Conservation (phyloP, 2,888 invertebrate genomes). For the Cylloceria caligata region DNA sequence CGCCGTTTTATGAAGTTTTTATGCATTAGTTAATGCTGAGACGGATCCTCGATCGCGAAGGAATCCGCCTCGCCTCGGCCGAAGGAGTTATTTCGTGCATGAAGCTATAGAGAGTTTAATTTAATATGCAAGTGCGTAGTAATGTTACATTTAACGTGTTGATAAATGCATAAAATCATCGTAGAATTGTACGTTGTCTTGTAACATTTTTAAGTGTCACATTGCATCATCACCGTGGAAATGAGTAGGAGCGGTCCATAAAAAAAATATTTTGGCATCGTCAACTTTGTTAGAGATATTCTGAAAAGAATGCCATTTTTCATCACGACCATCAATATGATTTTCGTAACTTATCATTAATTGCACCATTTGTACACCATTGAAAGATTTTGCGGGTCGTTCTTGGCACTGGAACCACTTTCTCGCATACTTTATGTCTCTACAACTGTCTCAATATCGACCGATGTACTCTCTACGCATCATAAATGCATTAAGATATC, state of each 20-base stretch:
- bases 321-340: background rate
- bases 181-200: background rate
- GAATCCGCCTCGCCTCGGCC: no score
- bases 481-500: background rate
- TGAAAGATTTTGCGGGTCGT: background rate
- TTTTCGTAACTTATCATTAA: slow-evolving; percentile 19
- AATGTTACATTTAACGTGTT: no score
- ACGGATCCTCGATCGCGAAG: no score
- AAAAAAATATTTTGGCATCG: background rate
- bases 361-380: slow-evolving; percentile 22
- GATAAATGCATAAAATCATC: background rate
- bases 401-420: slow-evolving; percentile 61
- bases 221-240: background rate
- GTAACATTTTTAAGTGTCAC: background rate
- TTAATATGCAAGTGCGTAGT: no score
- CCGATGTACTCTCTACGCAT: background rate
- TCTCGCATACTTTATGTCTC: slow-evolving; percentile 36
- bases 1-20: no score
- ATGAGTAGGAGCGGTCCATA: background rate
- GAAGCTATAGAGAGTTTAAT: no score
- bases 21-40: no score
- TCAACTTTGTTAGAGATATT: background rate
- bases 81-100: no score
- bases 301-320: background rate
- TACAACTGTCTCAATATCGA: slow-evolving; percentile 10